Evolutionary conservation across 2,797 vertebrate genomes (phyloP).

Genomic region (Gymnopithys bicolor): DNA sequence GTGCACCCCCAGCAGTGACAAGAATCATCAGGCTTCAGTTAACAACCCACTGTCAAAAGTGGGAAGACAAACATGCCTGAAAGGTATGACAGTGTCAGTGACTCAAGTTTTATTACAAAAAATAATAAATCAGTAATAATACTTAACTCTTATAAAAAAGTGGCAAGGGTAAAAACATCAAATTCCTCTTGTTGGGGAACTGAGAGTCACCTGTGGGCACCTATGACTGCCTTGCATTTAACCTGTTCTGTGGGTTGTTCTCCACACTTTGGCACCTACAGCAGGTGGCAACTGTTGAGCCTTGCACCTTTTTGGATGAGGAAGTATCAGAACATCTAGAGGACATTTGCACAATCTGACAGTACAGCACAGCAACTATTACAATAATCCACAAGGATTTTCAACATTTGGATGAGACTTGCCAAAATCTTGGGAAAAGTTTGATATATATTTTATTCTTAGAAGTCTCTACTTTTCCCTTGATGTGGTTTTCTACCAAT

Average conservation of each 20-base stretch:
- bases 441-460: not conserved
- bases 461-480: not conserved
- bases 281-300: not conserved
- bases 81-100: not conserved
- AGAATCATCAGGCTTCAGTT: not conserved
- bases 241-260: not conserved
- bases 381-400: not conserved
- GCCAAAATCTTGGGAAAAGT: not conserved
- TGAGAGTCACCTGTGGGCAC: not conserved
- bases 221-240: not conserved
- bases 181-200: not conserved
- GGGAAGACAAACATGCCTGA: not conserved
- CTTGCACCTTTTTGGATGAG: not conserved
- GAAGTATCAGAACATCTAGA: not conserved
- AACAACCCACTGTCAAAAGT: not conserved
- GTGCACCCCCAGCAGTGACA: not conserved
- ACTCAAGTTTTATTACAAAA: not conserved
- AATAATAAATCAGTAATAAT: not conserved
- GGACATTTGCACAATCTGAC: not conserved
- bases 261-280: not conserved
- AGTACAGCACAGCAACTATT: not conserved
- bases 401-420: not conserved
- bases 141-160: not conserved
- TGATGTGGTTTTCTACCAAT: not conserved
- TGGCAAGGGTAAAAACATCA: not conserved